These are phyloP conservation scores for Nephila pilipes DNA, from an alignment of 1,140 invertebrate species.

Conservation along the genomic window DNA sequence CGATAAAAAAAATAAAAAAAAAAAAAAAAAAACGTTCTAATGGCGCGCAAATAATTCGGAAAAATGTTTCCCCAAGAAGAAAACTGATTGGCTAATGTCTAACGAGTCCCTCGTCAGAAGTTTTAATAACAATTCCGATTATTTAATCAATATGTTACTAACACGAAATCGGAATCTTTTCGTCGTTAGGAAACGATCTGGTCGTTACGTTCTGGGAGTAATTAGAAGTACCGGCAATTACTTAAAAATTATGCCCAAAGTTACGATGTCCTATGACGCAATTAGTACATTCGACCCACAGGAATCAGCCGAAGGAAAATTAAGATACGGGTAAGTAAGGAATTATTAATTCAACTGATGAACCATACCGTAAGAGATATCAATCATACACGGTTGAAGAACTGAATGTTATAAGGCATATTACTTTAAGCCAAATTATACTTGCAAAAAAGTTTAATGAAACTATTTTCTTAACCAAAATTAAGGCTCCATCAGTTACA, in stretches of 20 bases:
- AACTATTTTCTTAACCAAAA: not conserved
- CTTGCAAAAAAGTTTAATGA: not conserved
- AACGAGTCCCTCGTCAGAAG: slow-evolving; percentile 24
- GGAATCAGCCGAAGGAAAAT: slow-evolving; percentile 15
- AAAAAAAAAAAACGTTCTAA: not conserved
- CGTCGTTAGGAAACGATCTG: slow-evolving; percentile 49
- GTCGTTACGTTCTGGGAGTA: slow-evolving; percentile 58
- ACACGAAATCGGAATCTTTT: slow-evolving; percentile 61
- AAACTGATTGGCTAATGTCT: slow-evolving; percentile 52
- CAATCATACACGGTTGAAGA: not conserved
- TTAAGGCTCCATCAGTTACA: not conserved
- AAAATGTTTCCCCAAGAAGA: slow-evolving; percentile 30
- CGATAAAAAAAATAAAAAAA: not conserved
- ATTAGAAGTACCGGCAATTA: slow-evolving; percentile 57
- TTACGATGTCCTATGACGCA: slow-evolving; percentile 53
- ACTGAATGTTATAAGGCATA: not conserved
- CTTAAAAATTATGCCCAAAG: slow-evolving; percentile 59
- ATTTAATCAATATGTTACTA: slow-evolving; percentile 73
- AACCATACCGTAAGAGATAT: not conserved
- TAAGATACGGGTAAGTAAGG: slow-evolving; percentile 13
- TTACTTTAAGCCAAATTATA: not conserved
- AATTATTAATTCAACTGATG: not conserved
- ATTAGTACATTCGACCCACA: slow-evolving; percentile 44
- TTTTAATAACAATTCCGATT: slow-evolving; percentile 75
- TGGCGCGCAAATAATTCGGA: slow-evolving; percentile 42